Evolutionary conservation across 2,888 invertebrate species (phyloP).

Genomic region (Melolontha melolontha): DNA sequence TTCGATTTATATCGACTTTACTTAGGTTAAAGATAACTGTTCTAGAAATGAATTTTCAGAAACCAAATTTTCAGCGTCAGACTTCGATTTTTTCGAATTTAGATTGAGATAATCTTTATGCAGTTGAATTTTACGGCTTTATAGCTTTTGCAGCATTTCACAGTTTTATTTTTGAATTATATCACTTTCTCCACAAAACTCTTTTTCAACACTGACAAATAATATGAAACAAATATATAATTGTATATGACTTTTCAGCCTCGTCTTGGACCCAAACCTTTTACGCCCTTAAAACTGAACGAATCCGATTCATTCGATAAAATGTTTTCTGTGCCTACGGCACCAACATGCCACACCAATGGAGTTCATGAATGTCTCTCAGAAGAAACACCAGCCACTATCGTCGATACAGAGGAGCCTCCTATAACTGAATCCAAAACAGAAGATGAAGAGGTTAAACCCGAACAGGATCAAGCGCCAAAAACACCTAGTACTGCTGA

Average conservation of each 20-base stretch:
- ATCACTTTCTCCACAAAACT: background rate
- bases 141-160: background rate
- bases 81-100: too few relatives aligned
- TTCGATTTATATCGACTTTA: too few relatives aligned
- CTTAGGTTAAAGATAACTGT: too few relatives aligned
- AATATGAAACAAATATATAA: too few relatives aligned
- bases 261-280: constrained; percentile 87
- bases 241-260: constrained; percentile 76
- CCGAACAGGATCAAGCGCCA: constrained; percentile 73
- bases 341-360: constrained; percentile 69
- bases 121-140: too few relatives aligned
- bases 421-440: constrained; percentile 44
- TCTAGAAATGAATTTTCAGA: too few relatives aligned
- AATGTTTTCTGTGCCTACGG: constrained; percentile 84
- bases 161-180: background rate
- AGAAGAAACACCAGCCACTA: constrained; percentile 59
- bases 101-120: too few relatives aligned
- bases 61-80: too few relatives aligned
- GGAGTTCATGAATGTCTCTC: constrained; percentile 48
- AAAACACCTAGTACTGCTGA: constrained; percentile 85
- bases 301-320: constrained; percentile 85
- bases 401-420: constrained; percentile 41
- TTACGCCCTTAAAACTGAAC: constrained; percentile 79
- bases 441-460: constrained; percentile 24
- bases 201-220: background rate